Conservation (phyloP, 2,888 invertebrate species). For the Drosophila testacea region DNA sequence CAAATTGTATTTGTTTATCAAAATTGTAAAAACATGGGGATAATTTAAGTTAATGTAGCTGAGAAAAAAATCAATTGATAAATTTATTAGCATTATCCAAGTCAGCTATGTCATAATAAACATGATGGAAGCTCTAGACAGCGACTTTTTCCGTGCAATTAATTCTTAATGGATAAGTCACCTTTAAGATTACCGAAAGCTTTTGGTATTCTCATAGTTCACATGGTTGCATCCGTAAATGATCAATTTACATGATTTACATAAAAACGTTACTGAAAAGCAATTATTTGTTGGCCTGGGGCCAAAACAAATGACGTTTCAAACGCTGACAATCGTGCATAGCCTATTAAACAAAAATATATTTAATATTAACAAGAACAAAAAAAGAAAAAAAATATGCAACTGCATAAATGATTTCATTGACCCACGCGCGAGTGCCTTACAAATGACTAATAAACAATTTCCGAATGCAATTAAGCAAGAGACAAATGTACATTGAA, state of each 20-base stretch:
- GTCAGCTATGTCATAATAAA: neutral
- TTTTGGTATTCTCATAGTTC: constrained; percentile 6
- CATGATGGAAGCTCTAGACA: constrained; percentile 3
- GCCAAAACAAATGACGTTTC: constrained; percentile 45
- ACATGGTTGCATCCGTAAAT: constrained; percentile 30
- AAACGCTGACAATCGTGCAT: constrained; percentile 16
- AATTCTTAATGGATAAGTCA: constrained; percentile 10
- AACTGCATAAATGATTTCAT: constrained; percentile 67
- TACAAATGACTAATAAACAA: constrained; percentile 70
- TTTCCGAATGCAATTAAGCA: constrained; percentile 74
- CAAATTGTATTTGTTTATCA: neutral
- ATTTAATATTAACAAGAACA: constrained; percentile 8
- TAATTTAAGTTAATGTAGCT: constrained; percentile 2
- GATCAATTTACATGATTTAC: constrained; percentile 26
- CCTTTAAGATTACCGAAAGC: constrained; percentile 1
- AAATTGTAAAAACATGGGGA: neutral
- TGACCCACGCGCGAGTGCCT: constrained; percentile 61
- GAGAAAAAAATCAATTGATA: neutral
- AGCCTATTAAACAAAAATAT: constrained; percentile 33
- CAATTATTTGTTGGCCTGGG: constrained; percentile 41
- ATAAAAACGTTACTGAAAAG: constrained; percentile 27
- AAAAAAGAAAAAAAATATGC: constrained; percentile 36
- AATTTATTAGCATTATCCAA: neutral
- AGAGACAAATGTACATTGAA: constrained; percentile 73
- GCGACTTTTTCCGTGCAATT: constrained; percentile 1